Evolutionary conservation across 2,888 invertebrate genomes (phyloP), one percentile per base, ranked within the genome.

Genomic region (Diloba caeruleocephala): DNA sequence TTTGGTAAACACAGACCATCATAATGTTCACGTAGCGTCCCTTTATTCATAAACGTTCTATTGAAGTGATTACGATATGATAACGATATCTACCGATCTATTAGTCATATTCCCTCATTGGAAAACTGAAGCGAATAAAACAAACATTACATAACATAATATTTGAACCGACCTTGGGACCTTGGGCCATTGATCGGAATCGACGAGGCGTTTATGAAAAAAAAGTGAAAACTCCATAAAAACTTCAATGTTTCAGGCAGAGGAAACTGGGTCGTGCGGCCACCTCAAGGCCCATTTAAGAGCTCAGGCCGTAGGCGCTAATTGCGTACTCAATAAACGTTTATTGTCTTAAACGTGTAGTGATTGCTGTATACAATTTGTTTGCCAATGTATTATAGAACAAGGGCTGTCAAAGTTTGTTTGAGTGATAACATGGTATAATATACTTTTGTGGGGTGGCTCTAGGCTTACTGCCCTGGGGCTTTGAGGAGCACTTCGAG

Each of bases 271-370:
- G 76, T 71, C 77, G 62, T 36, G 31, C 29, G 25, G 66, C 45
- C 59, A 60, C 37, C 58, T 56, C 68, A 64, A 72, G 72, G 72
- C 65, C 65, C 43, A 60, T 62, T 74, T 74, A 58, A 71, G 71
- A 73, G 68, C 52, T 58, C 54, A 41, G 54, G 32, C 55, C 61
- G 71, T 65, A 70, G 74, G 74, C 80, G 85, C 75, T 88, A 88
- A 88, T 87, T 87, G 82, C 60, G 65, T 36, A 68, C 77, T 79
- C 84, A 85, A 83, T 84, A 76, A 78, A 76, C 79, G 78, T 71
- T 82, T 76, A 83, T 85, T 85, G 83, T 83, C 70, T 79, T 74
- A 75, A 79, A 77, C 55, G 52, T 57, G 67, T 68, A 58, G 61
- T 75, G 76, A 59, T 63, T 68, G 72, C 61, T 55, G 55, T 51